Base-by-base conservation (phyloP, 2,797 vertebrate species). In the Linurgus olivaceus region DNA sequence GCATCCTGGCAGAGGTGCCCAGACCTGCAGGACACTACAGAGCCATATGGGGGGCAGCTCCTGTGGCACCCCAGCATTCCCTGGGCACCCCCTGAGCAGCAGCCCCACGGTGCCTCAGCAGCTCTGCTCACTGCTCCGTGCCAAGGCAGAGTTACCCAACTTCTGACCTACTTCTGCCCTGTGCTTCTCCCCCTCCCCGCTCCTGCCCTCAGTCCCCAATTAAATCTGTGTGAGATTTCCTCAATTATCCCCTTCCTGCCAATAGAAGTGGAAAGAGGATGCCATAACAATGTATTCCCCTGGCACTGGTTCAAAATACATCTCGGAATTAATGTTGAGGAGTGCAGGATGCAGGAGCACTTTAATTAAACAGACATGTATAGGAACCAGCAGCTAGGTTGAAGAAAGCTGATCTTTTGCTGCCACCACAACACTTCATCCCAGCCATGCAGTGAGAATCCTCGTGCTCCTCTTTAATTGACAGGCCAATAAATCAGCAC, bases 201-300 rank as follows among this genome's bases (percentile, higher is more conserved):
- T 77, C 42, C 80, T 91, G 81, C 87, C 88, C 90, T 94, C 90
- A 84, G 85, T 94, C 91, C 73, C 84, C 94, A 95, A 95, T 96
- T 95, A 96, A 97, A 96, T 80, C 92, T 48, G 76, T 45, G 67
- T 58, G 92, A 89, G 87, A 94, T 94, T 96, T 95, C 94, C 88
- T 95, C 96, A 96, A 88, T 96, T 96, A 93, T 85, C 91, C 90
- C 94, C 88, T 93, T 93, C 91, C 92, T 95, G 83, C 91, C 95
- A 92, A 95, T 91, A 96, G 90, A 91, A 45, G 90, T 90, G 94
- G 96, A 92, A 84, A 62, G 93, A 85, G 74, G 96, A 88, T 94
- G 93, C 78, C 92, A 50, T 77, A 93, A 95, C 96, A 96, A 95
- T 81, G 84, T 92, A 90, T 84, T 94, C 91, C 89, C 91, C 90